Base-by-base conservation (phyloP, 2,888 invertebrate genomes). In the Leucophenga maculata region DNA sequence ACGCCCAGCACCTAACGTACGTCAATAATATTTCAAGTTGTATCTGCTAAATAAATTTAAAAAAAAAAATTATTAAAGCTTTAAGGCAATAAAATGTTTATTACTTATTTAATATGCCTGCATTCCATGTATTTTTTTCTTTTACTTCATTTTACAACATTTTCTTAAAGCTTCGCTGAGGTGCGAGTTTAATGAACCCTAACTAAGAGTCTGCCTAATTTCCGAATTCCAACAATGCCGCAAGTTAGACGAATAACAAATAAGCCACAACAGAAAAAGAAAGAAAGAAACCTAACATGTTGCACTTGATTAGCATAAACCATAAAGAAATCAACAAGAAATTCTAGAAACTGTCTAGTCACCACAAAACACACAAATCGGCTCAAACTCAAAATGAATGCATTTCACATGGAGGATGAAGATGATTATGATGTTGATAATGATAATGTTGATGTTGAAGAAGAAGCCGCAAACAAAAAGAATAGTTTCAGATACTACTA, bases 341-440 rank as follows among this genome's bases (percentile, higher is more conserved):
- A 50, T 50, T 50, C 18, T 39, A 39, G 18, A 50, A 50, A 50
- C 50, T 50, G 50, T 50, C 18, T 50, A 50, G 50, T 50, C 50
- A 50, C 50, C 16, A 16, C 50, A 50, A 50, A 16, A 18, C n/a
- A 50, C 18, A 18, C 50, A 50, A 18, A 16, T n/a, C 50, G 39
- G 8, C 39, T 39, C 39, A 39, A 32, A 39, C 39, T 39, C 39
- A 3, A 39, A 39, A 50, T 50, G 14, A 50, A 50, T 50, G 50
- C 50, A 50, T n/a, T 50, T n/a, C 50, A 50, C 6, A 39, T 39
- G 32, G 32, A 32, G 8, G 3, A 32, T 6, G 32, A 32, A 39
- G 11, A 39, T 26, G 26, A 26, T n/a, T n/a, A n/a, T 4, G 26
- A 26, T 26, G 26, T 3, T 26, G 26, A 26, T 26, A 4, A 26